Conservation (phyloP, 2,888 invertebrate species). For the Tyria jacobaeae region DNA sequence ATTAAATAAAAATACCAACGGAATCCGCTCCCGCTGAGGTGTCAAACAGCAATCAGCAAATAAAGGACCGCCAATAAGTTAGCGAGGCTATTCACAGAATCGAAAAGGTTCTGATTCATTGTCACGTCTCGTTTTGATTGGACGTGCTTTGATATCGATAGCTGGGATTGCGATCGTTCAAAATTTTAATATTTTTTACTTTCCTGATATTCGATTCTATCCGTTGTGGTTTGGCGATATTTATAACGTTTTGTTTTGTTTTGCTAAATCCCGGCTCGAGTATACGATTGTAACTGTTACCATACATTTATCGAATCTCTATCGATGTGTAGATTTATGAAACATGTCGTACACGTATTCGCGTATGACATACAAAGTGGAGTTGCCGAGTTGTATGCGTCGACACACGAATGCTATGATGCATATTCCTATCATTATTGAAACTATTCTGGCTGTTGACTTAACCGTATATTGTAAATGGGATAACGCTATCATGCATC, state of each 20-base stretch:
- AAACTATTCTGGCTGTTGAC: constrained; percentile 39
- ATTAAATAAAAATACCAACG: constrained; percentile 81
- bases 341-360: constrained; percentile 34
- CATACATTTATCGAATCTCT: constrained; percentile 65
- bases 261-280: constrained; percentile 62
- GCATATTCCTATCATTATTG: constrained; percentile 29
- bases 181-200: constrained; percentile 82
- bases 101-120: constrained; percentile 83
- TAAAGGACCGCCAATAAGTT: constrained; percentile 84
- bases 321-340: constrained; percentile 53
- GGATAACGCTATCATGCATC: constrained; percentile 41
- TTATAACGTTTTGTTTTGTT: constrained; percentile 78
- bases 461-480: constrained; percentile 36
- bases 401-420: constrained; percentile 30
- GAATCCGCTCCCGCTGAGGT: constrained; percentile 73
- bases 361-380: constrained; percentile 25
- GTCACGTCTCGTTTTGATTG: constrained; percentile 85
- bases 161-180: constrained; percentile 79
- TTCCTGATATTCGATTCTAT: constrained; percentile 79
- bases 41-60: constrained; percentile 84
- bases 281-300: constrained; percentile 60
- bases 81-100: constrained; percentile 80
- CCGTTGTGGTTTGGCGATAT: constrained; percentile 77
- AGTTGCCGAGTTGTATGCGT: constrained; percentile 25
- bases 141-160: constrained; percentile 86